Base-by-base conservation (phyloP, 1,140 invertebrate genomes). In the Cydia fagiglandana region DNA sequence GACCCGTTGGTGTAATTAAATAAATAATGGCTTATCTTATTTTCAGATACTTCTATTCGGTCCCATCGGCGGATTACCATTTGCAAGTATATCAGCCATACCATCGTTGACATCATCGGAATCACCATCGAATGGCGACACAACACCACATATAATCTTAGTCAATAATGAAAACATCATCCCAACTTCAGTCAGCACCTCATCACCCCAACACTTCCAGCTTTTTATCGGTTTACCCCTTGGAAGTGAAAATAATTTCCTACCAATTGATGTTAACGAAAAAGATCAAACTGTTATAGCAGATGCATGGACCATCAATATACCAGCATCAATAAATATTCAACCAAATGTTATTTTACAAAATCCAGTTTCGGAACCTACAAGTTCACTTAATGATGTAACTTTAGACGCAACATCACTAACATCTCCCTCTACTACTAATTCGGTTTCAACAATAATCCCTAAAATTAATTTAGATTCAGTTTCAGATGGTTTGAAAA, bases 31-130 rank as follows among this genome's bases (percentile, higher is more conserved):
- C 20, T 61, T 2, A 61, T 41, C 9, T 45, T 41, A 13, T 38
- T 70, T 70, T 17, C 66, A 70, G 66, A 70, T 70, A 70, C 66
- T 70, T 9, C 10, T 41, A 41, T 17, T 41, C 34, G 15, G n/a
- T 41, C 17, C 30, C 34, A 24, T 70, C 7, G n/a, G 34, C 13
- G 66, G 66, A 70, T 41, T 70, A 70, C 66, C 66, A 2, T 70
- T 70, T 45, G n/a, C 13, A 70, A 70, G 66, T 70, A 70, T 70
- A 70, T 70, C 66, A 45, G n/a, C 30, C 0, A 41, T 70, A 70
- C 9, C 66, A 38, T 41, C 66, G 6, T n/a, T 70, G 34, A 17
- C 30, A 38, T 70, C 66, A 45, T 7, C 66, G n/a, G 34, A 70
- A 70, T 4, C 15, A n/a, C 3, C 34, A 38, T 45, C 66, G 9